Conservation (phyloP, 37 sponge, comb jelly and placozoan genomes). For the Tethya wilhelma region DNA sequence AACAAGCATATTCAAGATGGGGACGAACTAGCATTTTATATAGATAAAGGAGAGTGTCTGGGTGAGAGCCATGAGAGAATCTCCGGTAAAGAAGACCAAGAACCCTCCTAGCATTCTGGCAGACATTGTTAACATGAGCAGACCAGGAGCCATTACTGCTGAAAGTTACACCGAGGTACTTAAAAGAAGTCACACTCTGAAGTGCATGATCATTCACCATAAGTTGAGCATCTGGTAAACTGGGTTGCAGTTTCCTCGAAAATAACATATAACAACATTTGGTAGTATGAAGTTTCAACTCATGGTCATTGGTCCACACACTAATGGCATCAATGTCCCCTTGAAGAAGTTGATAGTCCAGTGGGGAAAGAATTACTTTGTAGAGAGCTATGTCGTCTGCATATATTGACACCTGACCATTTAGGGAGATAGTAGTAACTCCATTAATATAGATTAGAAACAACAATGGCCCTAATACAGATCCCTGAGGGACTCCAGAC, state of each 20-base stretch:
- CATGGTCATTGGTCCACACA: background rate
- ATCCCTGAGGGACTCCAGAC: too few species aligned
- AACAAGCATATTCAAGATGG: too few species aligned
- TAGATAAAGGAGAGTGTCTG: background rate
- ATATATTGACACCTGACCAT: background rate
- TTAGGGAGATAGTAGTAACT: too few species aligned
- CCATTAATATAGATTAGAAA: conserved; percentile 25
- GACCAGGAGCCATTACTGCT: background rate
- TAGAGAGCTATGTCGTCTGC: conserved; percentile 24
- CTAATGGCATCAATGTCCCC: background rate
- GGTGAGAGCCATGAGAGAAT: background rate
- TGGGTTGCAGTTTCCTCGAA: background rate
- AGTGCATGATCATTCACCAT: background rate
- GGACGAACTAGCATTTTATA: background rate
- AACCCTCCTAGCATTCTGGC: background rate
- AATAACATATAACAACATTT: background rate
- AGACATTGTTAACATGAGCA: background rate
- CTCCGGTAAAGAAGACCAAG: background rate
- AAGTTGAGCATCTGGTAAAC: background rate
- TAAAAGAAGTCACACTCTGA: background rate
- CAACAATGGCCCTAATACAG: conserved; percentile 17
- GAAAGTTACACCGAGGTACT: conserved; percentile 2
- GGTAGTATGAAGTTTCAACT: background rate
- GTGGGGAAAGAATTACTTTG: background rate
- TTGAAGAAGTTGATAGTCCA: background rate